These are phyloP conservation scores for Percopsis omiscomaycus DNA, from an alignment of 2,797 vertebrate genomes.

Conservation along the genomic window DNA sequence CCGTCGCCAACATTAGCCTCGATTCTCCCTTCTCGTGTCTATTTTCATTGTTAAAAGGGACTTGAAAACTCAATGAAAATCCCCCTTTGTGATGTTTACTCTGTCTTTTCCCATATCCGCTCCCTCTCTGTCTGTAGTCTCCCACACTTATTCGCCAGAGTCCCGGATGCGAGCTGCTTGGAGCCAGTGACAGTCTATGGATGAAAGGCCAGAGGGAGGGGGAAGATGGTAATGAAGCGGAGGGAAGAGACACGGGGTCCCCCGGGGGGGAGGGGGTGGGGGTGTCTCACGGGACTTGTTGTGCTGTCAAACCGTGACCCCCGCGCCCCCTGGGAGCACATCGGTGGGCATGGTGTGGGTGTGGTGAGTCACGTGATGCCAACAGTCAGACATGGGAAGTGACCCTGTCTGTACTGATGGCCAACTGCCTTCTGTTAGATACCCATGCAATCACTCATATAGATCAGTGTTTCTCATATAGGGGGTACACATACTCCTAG, in stretches of 20 bases:
- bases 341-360: slow-evolving; percentile 12
- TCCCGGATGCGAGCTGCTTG: slow-evolving; percentile 65
- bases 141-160: slow-evolving; percentile 64
- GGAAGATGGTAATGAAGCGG: slow-evolving; percentile 69
- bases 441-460: no score
- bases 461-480: no score
- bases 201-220: slow-evolving; percentile 68
- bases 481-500: no score
- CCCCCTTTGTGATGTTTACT: slow-evolving; percentile 69
- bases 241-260: slow-evolving; percentile 70
- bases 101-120: slow-evolving; percentile 73
- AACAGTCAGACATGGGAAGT: slow-evolving; percentile 71
- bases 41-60: slow-evolving; percentile 29
- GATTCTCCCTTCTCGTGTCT: slow-evolving; percentile 26
- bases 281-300: slow-evolving; percentile 67
- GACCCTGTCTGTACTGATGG: slow-evolving; percentile 62
- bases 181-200: slow-evolving; percentile 66
- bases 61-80: slow-evolving; percentile 59
- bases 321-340: slow-evolving; percentile 63
- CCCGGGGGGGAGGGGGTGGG: slow-evolving; percentile 39
- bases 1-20: slow-evolving; percentile 22
- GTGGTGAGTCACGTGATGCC: slow-evolving; percentile 64
- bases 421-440: not conserved
- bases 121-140: slow-evolving; percentile 53
- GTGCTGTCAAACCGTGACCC: slow-evolving; percentile 59